These are phyloP conservation scores for Enhydra lutris DNA, from an alignment of 2,113 vertebrate genomes.

Conservation along the genomic window DNA sequence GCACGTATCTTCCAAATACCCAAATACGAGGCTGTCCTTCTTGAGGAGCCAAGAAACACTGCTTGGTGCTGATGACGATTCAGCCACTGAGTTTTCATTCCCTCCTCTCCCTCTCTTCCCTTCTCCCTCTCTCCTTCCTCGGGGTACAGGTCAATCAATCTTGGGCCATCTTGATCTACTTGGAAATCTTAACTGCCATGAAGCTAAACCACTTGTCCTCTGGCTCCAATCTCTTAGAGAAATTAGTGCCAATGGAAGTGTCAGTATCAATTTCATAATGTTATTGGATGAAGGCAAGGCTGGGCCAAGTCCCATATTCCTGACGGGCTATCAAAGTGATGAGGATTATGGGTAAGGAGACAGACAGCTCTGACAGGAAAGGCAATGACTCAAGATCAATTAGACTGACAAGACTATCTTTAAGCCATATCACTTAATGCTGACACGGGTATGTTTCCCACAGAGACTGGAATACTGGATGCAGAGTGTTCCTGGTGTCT, in stretches of 20 bases:
- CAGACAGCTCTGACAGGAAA: slow-evolving; percentile 83
- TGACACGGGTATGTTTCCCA: slow-evolving; percentile 73
- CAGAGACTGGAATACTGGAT: slow-evolving; percentile 38
- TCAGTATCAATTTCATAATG: slow-evolving; percentile 88
- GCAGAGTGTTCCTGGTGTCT: slow-evolving; percentile 49
- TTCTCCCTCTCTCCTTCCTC: not conserved
- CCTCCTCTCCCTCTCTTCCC: not conserved
- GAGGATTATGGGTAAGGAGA: slow-evolving; percentile 84
- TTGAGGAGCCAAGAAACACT: slow-evolving; percentile 24
- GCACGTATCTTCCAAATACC: not conserved
- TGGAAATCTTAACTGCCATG: slow-evolving; percentile 78
- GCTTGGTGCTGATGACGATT: not conserved
- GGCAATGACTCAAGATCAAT: slow-evolving; percentile 84
- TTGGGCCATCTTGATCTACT: slow-evolving; percentile 76
- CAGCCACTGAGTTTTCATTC: not conserved
- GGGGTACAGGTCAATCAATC: slow-evolving; percentile 66
- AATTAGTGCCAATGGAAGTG: slow-evolving; percentile 84
- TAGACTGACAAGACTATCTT: slow-evolving; percentile 83
- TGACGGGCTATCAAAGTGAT: slow-evolving; percentile 80
- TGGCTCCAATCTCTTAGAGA: slow-evolving; percentile 82
- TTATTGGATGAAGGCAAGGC: slow-evolving; percentile 81
- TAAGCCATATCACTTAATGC: slow-evolving; percentile 78
- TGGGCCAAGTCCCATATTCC: slow-evolving; percentile 80
- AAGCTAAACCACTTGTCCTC: slow-evolving; percentile 82
- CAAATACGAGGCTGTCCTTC: not conserved